phyloP scores from a whole-genome alignment of 2,888 invertebrate genomes.

The Athrips mouffetella region DNA sequence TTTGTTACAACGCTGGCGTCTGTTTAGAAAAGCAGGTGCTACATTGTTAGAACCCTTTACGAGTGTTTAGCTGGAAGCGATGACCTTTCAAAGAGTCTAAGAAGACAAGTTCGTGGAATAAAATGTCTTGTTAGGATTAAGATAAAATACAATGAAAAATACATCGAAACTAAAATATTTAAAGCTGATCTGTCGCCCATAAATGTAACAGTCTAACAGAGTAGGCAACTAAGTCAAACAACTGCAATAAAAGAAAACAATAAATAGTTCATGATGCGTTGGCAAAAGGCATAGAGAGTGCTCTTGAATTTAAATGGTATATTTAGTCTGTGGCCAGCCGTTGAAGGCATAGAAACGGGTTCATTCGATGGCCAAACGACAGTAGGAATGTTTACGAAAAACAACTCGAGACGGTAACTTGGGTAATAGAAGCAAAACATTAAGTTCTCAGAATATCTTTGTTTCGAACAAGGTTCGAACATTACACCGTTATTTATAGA shows the following conservation, averaged over 20 bases:
- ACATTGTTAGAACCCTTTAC: slow-evolving; percentile 25
- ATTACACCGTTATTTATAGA: not conserved
- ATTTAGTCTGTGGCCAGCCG: slow-evolving; percentile 64
- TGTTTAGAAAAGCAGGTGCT: slow-evolving; percentile 40
- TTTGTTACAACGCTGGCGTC: slow-evolving; percentile 51
- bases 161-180: not conserved
- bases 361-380: slow-evolving; percentile 59
- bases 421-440: slow-evolving; percentile 60
- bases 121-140: not conserved
- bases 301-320: slow-evolving; percentile 72
- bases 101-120: slow-evolving; percentile 31
- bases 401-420: slow-evolving; percentile 45
- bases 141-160: not conserved
- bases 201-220: slow-evolving; percentile 26
- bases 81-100: slow-evolving; percentile 64
- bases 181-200: not conserved
- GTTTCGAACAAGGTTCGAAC: slow-evolving; percentile 16
- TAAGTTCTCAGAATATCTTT: slow-evolving; percentile 33
- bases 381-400: slow-evolving; percentile 62
- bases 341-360: slow-evolving; percentile 70
- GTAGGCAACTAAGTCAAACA: slow-evolving; percentile 46
- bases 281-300: slow-evolving; percentile 55
- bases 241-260: slow-evolving; percentile 52
- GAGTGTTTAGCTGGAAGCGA: slow-evolving; percentile 50
- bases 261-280: slow-evolving; percentile 59